These are phyloP conservation scores for Astyanax mexicanus DNA, from an alignment of 2,797 vertebrate genomes.

Conservation along the genomic window DNA sequence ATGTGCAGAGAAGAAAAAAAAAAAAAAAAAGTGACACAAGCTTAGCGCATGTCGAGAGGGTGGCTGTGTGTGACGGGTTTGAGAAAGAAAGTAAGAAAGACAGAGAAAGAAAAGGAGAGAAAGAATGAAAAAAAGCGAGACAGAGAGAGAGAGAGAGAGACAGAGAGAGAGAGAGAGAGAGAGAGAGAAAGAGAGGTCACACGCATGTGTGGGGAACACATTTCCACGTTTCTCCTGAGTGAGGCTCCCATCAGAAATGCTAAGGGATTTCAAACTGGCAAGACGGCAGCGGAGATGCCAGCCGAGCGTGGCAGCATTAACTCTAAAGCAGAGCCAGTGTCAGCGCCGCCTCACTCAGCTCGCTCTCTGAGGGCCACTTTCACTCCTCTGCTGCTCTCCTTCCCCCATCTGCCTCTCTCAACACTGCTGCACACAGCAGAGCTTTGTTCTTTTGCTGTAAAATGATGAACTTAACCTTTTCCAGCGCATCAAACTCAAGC, in stretches of 20 bases:
- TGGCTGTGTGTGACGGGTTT: slow-evolving; percentile 44
- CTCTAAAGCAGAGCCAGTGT: slow-evolving; percentile 37
- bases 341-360: slow-evolving; percentile 11
- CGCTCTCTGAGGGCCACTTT: slow-evolving; percentile 49
- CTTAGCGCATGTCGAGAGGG: slow-evolving; percentile 37
- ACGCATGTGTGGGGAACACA: slow-evolving; percentile 17
- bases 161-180: neutral
- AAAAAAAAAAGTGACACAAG: slow-evolving; percentile 46
- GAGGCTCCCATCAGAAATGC: slow-evolving; percentile 46
- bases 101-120: slow-evolving; percentile 1
- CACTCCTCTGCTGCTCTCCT: slow-evolving; percentile 41
- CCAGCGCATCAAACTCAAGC: slow-evolving; percentile 24
- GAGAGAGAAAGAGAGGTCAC: neutral
- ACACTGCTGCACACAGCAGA: slow-evolving; percentile 28
- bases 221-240: slow-evolving; percentile 37
- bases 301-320: slow-evolving; percentile 49
- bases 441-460: slow-evolving; percentile 35
- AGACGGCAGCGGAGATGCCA: slow-evolving; percentile 41
- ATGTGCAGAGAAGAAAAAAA: slow-evolving; percentile 47
- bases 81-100: neutral
- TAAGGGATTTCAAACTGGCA: slow-evolving; percentile 50
- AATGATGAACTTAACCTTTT: slow-evolving; percentile 36
- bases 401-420: slow-evolving; percentile 36
- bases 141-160: slow-evolving; percentile 1
- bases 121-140: too few relatives aligned